These are phyloP conservation scores for Temnothorax longispinosus DNA, from an alignment of 1,140 invertebrate species.

Conservation along the genomic window DNA sequence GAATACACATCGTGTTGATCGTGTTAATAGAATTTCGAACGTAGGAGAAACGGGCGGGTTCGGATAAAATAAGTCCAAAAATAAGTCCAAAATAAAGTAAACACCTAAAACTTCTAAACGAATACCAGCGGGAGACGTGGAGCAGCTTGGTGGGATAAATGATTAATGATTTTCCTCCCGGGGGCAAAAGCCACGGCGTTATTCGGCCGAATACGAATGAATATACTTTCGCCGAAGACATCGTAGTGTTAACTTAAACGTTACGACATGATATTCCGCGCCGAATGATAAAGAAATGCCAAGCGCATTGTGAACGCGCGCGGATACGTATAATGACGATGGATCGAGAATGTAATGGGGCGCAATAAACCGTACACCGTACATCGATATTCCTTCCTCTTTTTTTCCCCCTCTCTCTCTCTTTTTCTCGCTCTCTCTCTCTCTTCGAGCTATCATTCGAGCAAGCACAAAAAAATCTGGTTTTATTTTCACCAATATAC, in stretches of 20 bases:
- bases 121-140: conserved; percentile 22
- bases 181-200: conserved; percentile 20
- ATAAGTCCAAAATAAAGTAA: conserved; percentile 44
- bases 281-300: conserved; percentile 35
- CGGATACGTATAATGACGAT: conserved; percentile 49
- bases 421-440: background rate
- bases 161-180: conserved; percentile 33
- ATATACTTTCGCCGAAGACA: conserved; percentile 39
- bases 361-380: conserved; percentile 23
- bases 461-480: conserved; percentile 22
- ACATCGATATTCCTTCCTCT: conserved; percentile 20
- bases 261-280: conserved; percentile 41
- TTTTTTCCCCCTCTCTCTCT: background rate
- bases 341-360: conserved; percentile 54
- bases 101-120: conserved; percentile 19
- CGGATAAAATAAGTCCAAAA: background rate
- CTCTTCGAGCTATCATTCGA: background rate
- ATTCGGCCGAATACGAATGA: background rate
- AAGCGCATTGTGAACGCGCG: conserved; percentile 24
- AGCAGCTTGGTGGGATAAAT: conserved; percentile 36
- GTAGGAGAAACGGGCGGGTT: background rate
- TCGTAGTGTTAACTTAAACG: conserved; percentile 55
- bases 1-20: conserved; percentile 15
- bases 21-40: conserved; percentile 35
- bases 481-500: conserved; percentile 33